These are phyloP conservation scores for Rhinoraja longicauda DNA, from an alignment of 2,797 vertebrate genomes.

Conservation along the genomic window DNA sequence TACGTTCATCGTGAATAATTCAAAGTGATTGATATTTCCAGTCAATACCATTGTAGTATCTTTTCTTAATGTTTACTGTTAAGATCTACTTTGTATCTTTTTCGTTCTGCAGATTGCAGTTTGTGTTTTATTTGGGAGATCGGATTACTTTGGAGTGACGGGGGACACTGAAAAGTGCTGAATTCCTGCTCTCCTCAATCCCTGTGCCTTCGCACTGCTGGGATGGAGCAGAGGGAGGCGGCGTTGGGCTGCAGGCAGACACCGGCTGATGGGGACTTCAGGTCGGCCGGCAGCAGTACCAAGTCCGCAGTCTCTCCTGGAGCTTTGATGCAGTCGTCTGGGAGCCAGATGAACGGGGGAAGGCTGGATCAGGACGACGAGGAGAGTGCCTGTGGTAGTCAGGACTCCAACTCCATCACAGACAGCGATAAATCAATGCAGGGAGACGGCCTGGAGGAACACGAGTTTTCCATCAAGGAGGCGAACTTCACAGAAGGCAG, in stretches of 20 bases:
- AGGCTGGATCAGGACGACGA: constrained; percentile 81
- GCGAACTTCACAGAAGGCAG: constrained; percentile 96
- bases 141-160: constrained; percentile 36
- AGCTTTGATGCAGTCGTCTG: constrained; percentile 46
- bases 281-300: constrained; percentile 54
- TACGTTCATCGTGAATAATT: background rate
- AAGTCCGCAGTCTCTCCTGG: constrained; percentile 50
- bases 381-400: constrained; percentile 68
- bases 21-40: constrained; percentile 1
- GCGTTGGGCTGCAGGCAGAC: constrained; percentile 74
- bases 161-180: constrained; percentile 35
- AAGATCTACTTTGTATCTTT: constrained; percentile 32
- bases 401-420: constrained; percentile 71
- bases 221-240: constrained; percentile 89
- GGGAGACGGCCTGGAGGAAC: constrained; percentile 73
- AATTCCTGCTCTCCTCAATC: constrained; percentile 12
- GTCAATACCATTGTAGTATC: background rate
- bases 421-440: constrained; percentile 77
- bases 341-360: constrained; percentile 67
- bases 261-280: constrained; percentile 71
- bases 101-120: constrained; percentile 36
- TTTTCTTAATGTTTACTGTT: background rate
- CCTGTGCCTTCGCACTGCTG: constrained; percentile 44
- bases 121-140: constrained; percentile 28
- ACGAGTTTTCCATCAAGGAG: constrained; percentile 99